Base-by-base conservation (phyloP, 1,140 invertebrate species). In the Drosophila yakuba region DNA sequence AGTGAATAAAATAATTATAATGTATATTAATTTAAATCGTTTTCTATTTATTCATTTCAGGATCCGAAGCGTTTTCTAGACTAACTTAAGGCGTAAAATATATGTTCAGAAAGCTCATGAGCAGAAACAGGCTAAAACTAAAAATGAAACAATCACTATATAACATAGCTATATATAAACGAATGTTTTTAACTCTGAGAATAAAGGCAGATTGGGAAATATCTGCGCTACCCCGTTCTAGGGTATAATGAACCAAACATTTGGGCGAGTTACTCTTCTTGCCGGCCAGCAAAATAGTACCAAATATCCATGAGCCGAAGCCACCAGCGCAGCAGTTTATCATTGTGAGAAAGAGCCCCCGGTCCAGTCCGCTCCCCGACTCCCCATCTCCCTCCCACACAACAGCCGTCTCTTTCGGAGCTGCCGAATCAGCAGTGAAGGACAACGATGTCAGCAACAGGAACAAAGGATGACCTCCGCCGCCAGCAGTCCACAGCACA, bases 251-350 rank as follows among this genome's bases (percentile, higher is more conserved):
- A 71, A 71, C 44, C 23, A n/a, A 69, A 25, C 67, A 69, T 36
- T 39, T 38, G 11, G 60, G 8, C 43, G 67, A 43, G 28, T 66
- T 66, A 36, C 28, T 20, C 32, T 20, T 17, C 59, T 20, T 15
- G 50, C 12, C 14, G 54, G 15, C 73, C 61, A 66, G 48, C 36
- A 51, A 67, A 66, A 75, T 75, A 75, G 61, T 67, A 36, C 56
- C 69, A 73, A 73, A 54, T 67, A 72, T 75, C 61, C 61, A 51
- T 59, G 43, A 28, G 50, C 54, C 61, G 41, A 59, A 54, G 73
- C 52, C 73, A 64, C 72, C 60, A 52, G 41, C 61, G 61, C 73
- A 66, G 62, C 73, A 76, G 61, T 76, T 76, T 76, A 76, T 76
- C 73, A 76, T 66, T 75, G 67, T 36, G 64, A 57, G 51, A 36